phyloP scores from a whole-genome alignment of 2,113 vertebrate species.

The Pao palembangensis region DNA sequence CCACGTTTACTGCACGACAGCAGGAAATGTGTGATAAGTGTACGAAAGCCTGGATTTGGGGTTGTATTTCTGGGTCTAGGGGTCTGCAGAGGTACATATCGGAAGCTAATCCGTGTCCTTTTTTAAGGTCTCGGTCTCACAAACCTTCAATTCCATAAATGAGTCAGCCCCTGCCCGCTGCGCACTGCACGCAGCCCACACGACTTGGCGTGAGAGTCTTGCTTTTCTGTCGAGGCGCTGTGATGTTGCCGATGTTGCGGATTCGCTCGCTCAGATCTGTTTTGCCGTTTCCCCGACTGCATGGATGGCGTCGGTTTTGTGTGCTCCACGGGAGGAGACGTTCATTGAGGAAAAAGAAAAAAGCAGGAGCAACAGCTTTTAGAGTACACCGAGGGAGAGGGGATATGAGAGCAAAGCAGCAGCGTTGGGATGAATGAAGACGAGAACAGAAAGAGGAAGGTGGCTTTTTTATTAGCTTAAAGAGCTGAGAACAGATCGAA shows the following conservation, averaged over 20 bases:
- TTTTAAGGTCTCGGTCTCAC: constrained; percentile 12
- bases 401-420: neutral
- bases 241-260: constrained; percentile 37
- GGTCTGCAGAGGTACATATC: too few species aligned
- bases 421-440: neutral
- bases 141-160: constrained; percentile 41
- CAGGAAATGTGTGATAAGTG: too few species aligned
- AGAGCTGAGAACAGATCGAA: neutral
- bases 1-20: too few species aligned
- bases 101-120: neutral
- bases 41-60: too few species aligned
- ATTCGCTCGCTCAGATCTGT: constrained; percentile 22
- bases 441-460: neutral
- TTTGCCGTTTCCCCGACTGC: neutral
- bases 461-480: neutral
- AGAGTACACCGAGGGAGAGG: constrained; percentile 4
- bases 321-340: constrained; percentile 28
- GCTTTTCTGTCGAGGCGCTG: constrained; percentile 30
- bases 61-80: too few species aligned
- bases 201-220: constrained; percentile 33
- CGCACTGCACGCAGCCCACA: constrained; percentile 2
- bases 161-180: constrained; percentile 27
- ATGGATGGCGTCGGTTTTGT: constrained; percentile 18
- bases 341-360: constrained; percentile 40
- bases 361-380: constrained; percentile 30